Percentiles rank a stretch among this genome's conserved stretches.
Conservation (phyloP, 2,113 vertebrate genomes). For the Indicator indicator region DNA sequence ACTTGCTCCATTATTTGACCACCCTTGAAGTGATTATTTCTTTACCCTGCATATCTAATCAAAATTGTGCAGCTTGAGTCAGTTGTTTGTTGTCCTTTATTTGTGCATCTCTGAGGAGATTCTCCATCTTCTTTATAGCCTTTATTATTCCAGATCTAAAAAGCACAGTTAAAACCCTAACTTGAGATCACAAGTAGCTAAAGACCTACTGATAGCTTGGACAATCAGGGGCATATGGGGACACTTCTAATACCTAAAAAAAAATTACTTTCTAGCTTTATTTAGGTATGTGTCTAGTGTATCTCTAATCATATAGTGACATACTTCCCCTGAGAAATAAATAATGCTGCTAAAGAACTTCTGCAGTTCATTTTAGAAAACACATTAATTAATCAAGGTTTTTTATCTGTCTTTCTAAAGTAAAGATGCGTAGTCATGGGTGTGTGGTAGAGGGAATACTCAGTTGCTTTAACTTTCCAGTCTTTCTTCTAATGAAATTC, state of each 20-base stretch:
- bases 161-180: not conserved
- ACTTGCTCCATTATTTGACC: not conserved
- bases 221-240: not conserved
- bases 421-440: not conserved
- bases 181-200: not conserved
- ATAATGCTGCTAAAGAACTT: not conserved
- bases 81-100: not conserved
- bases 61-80: not conserved
- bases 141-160: not conserved
- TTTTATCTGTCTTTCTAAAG: not conserved
- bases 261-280: not conserved
- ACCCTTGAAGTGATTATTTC: fast-evolving
- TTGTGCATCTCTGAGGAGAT: not conserved
- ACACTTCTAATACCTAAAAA: not conserved
- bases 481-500: not conserved
- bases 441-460: not conserved
- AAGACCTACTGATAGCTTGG: not conserved
- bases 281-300: not conserved
- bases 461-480: not conserved
- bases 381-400: not conserved
- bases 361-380: not conserved
- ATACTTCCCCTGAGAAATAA: not conserved
- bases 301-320: not conserved
- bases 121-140: not conserved
- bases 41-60: not conserved